Conservation (phyloP, 2,113 vertebrate species). For the Dunckerocampus dactyliophorus region DNA sequence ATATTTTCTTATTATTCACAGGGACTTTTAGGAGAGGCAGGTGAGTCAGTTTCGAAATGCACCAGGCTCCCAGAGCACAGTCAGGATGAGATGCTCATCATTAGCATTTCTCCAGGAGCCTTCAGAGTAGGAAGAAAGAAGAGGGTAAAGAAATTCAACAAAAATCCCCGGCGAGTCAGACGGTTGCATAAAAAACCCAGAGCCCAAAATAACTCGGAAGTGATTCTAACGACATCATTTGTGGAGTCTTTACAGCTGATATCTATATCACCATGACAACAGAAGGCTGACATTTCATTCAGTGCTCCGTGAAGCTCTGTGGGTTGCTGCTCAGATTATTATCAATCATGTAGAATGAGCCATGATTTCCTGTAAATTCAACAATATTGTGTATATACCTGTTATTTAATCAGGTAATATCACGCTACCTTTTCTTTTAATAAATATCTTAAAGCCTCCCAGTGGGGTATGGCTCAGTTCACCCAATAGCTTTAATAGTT, state of each 20-base stretch:
- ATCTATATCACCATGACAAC: constrained; percentile 56
- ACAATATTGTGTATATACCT: no score
- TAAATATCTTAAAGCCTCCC: not conserved
- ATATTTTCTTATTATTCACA: constrained; percentile 40
- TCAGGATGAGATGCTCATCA: constrained; percentile 51
- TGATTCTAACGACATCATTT: constrained; percentile 37
- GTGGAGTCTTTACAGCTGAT: constrained; percentile 34
- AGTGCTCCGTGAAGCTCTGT: not conserved
- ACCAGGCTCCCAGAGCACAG: constrained; percentile 18
- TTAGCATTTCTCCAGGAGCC: constrained; percentile 64
- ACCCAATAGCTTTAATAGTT: no score
- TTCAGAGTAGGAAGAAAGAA: constrained; percentile 41
- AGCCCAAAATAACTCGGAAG: constrained; percentile 47
- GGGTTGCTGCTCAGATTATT: not conserved
- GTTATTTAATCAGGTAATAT: no score
- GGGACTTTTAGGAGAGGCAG: constrained; percentile 43
- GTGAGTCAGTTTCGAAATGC: constrained; percentile 47
- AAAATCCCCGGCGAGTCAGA: constrained; percentile 41
- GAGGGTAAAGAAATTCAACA: constrained; percentile 20
- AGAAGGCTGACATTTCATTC: constrained; percentile 26
- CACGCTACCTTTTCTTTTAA: constrained; percentile 3
- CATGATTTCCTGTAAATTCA: no score
- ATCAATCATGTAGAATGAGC: no score
- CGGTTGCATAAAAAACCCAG: constrained; percentile 17
- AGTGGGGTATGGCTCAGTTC: no score